These are phyloP conservation scores for Chymomyza procnemis DNA, from an alignment of 2,888 invertebrate genomes.

Conservation along the genomic window DNA sequence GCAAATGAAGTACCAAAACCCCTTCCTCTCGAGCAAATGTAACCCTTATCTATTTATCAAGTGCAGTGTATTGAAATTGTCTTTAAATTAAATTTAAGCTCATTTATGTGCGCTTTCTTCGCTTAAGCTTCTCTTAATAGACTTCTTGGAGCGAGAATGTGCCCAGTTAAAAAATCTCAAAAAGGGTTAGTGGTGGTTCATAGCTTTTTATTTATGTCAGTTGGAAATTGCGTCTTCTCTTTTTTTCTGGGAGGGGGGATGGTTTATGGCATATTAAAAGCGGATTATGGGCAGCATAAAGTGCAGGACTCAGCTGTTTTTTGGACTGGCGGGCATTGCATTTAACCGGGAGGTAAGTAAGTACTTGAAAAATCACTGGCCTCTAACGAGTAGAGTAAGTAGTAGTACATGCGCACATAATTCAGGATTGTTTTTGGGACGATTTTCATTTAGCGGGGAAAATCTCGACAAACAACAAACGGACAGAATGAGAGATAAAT, in stretches of 20 bases:
- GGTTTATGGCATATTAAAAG: conserved; percentile 36
- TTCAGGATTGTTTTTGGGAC: background rate
- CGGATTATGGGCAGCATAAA: conserved; percentile 45
- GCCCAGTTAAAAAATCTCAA: background rate
- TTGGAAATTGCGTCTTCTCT: conserved; percentile 20
- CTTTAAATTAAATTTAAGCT: conserved; percentile 71
- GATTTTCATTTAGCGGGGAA: background rate
- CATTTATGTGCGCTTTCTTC: conserved; percentile 36
- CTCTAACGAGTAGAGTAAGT: background rate
- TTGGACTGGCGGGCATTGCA: too few species aligned
- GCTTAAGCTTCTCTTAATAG: too few species aligned
- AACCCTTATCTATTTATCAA: too few species aligned
- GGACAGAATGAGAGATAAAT: background rate
- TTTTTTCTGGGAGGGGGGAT: conserved; percentile 7
- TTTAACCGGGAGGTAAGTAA: too few species aligned
- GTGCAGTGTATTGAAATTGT: background rate
- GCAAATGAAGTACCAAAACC: too few species aligned
- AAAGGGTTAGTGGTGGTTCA: conserved; percentile 52
- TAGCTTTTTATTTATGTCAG: conserved; percentile 49
- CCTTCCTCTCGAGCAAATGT: too few species aligned
- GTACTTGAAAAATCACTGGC: conserved; percentile 45
- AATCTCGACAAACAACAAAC: conserved; percentile 3
- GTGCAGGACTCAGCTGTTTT: conserved; percentile 1
- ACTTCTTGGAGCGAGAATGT: background rate
- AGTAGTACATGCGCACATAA: background rate